phyloP scores from a whole-genome alignment of 23 tunicate species.

The Clavelina lepadiformis region DNA sequence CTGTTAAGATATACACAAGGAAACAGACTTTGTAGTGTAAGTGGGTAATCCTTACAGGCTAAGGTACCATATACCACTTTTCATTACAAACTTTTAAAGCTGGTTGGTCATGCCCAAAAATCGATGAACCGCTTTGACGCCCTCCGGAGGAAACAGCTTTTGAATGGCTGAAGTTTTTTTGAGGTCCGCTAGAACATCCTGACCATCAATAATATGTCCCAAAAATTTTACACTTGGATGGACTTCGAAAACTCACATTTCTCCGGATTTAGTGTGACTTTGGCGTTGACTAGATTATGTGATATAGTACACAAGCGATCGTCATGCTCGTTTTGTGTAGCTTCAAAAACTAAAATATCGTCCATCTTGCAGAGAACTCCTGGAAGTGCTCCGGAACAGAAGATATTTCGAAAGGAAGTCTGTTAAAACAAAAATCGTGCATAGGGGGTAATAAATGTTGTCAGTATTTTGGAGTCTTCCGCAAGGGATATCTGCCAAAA shows the following conservation, averaged over 20 bases:
- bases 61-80: too few species aligned
- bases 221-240: constrained; percentile 9
- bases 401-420: constrained; percentile 37
- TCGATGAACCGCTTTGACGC: constrained; percentile 3
- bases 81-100: constrained; percentile 15
- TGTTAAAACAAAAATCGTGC: constrained; percentile 37
- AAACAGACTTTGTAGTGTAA: too few species aligned
- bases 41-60: too few species aligned
- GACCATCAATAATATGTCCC: constrained; percentile 3
- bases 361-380: constrained; percentile 33
- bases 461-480: constrained; percentile 4
- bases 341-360: constrained; percentile 20
- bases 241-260: constrained; percentile 33
- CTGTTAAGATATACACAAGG: too few species aligned
- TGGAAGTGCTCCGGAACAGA: constrained; percentile 41
- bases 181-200: constrained; percentile 15
- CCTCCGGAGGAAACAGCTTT: constrained; percentile 3
- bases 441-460: constrained; percentile 28
- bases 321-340: constrained; percentile 18
- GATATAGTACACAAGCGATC: constrained; percentile 9
- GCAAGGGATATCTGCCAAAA: constrained; percentile 23
- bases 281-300: neutral
- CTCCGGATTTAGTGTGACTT: constrained; percentile 12
- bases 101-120: constrained; percentile 27
- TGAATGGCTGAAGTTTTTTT: constrained; percentile 2